Evolutionary conservation across 1,140 invertebrate genomes (phyloP).

Genomic region (Popillia japonica): DNA sequence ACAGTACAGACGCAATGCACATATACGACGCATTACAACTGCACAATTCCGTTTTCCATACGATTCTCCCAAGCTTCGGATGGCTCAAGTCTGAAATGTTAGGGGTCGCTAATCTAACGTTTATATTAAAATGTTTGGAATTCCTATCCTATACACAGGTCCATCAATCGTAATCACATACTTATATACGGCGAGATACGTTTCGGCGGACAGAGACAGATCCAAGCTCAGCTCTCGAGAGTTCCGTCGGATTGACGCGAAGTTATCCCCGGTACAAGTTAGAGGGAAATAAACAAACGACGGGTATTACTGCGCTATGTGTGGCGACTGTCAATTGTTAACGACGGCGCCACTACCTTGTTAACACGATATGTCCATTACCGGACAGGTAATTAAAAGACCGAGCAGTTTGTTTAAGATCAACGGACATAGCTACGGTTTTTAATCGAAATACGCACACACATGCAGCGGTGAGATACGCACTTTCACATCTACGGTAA

Average conservation of each 20-base stretch:
- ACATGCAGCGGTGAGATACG: neutral
- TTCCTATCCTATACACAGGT: slow-evolving; percentile 12
- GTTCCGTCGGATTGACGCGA: neutral
- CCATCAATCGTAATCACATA: slow-evolving; percentile 34
- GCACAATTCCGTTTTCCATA: neutral
- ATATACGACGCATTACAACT: neutral
- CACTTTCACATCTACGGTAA: neutral
- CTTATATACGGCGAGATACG: neutral
- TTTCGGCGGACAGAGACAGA: neutral
- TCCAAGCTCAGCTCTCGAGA: too few species aligned
- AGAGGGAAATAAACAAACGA: slow-evolving; percentile 35
- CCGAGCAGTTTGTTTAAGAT: slow-evolving; percentile 58
- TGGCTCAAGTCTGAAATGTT: neutral
- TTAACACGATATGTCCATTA: slow-evolving; percentile 61
- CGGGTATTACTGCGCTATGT: slow-evolving; percentile 48
- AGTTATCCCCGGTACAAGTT: neutral
- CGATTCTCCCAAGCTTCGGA: neutral
- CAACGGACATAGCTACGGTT: slow-evolving; percentile 58
- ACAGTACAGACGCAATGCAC: neutral
- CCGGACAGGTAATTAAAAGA: slow-evolving; percentile 60
- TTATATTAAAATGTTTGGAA: slow-evolving; percentile 36
- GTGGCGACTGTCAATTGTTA: slow-evolving; percentile 58
- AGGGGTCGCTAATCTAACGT: slow-evolving; percentile 27
- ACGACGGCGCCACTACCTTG: slow-evolving; percentile 56
- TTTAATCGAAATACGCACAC: slow-evolving; percentile 52